Base-by-base conservation (phyloP, 2,888 invertebrate genomes). In the Campopleginae sp. region DNA sequence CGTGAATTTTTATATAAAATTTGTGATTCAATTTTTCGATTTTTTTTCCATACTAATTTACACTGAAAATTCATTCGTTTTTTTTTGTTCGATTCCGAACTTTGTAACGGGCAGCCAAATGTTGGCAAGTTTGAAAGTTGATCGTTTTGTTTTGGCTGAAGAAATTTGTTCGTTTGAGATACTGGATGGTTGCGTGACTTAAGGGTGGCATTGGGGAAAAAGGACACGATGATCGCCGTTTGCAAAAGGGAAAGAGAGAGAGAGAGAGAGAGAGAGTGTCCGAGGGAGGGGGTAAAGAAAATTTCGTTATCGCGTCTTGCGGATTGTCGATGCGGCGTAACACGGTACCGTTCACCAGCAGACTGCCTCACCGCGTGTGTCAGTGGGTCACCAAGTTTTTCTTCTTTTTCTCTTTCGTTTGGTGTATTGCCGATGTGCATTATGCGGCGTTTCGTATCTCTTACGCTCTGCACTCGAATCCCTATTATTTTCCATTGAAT, bases 271-370 rank as follows among this genome's bases (percentile, higher is more conserved):
- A 38, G 48, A 33, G 46, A 10, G n/a, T 38, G 42, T 7, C 10
- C 10, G 44, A n/a, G 12, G 38, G 63, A n/a, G 12, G 42, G 80
- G 80, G 27, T 71, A 68, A 51, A 75, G 82, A 76, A 72, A 74
- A 76, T 82, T 85, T 85, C 82, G 80, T 86, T 86, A 86, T 86
- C 85, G 85, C 85, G 80, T 86, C 85, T 82, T 86, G 85, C 82
- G 77, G 82, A 82, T 86, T 80, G 80, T 82, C 85, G 77, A 80
- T 86, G 85, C 85, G 82, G 85, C 82, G 82, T 82, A 77, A 80
- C 85, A 80, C 82, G 68, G 79, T 85, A 82, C 80, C 85, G 77
- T 80, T 82, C 72, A 74, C 85, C 71, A 80, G 58, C 46, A 46
- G 58, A 51, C 76, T 23, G 58, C 58, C 33, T 63, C 85, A 77